Evolutionary conservation across 2,888 invertebrate genomes (phyloP), one percentile per base, ranked within the genome.

Genomic region (Celastrina argiolus): DNA sequence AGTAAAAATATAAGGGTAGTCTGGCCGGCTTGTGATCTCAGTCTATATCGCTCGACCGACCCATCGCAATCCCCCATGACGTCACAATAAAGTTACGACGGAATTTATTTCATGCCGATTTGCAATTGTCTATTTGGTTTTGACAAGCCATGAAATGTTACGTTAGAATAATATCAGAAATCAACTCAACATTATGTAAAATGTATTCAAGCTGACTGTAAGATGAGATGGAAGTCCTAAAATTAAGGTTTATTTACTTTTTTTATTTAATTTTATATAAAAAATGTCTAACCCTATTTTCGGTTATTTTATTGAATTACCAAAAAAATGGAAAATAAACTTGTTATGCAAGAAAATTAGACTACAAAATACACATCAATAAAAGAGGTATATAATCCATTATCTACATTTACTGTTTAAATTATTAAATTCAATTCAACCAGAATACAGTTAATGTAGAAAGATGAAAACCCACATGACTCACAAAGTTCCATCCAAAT

Each of bases 41-140:
- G n/a, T n/a, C n/a, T n/a, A n/a, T n/a, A n/a, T n/a, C n/a, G n/a
- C n/a, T n/a, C n/a, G n/a, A n/a, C n/a, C 10, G 3, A 22, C 22
- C 22, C 51, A 51, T 51, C 22, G 68, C 71, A 69, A 63, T 64
- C 66, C 68, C 65, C 72, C 70, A 74, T 74, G 74, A 71, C 68
- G 64, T 70, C 68, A 66, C 68, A 68, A 68, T 67, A 68, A 70
- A 51, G 28, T 56, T 65, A 66, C 56, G 39, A 16, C 18, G 36
- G 45, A 42, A 45, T 66, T 56, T 59, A 64, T 64, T 51, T 58
- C 26, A 65, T 59, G 36, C 28, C 39, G 39, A 61, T 61, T 61
- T 61, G 41, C 41, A 51, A 64, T 42, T 64, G 45, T 56, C 31
- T 51, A 18, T 64, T 64, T 51, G 31, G 22, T 61, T 36, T 36